Evolutionary conservation across 2,888 invertebrate species (phyloP), one percentile per base, ranked within the genome.

Genomic region (Therioaphis trifolii): DNA sequence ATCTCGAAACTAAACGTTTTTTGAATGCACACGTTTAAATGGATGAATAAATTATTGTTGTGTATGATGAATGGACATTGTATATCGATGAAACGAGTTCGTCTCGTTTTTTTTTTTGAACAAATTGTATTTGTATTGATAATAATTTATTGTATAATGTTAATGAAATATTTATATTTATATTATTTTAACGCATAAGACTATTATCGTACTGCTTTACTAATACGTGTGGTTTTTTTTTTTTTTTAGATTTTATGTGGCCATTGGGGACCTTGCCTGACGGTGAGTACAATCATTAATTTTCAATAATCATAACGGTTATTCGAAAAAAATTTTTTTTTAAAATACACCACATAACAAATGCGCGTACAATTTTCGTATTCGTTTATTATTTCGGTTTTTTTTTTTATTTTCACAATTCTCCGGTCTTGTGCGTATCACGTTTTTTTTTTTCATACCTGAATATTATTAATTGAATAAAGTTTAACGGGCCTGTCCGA

Each of bases 221-320:
- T 80, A 80, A 80, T 72, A 29, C 11, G 29, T 21, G 89, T 92
- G 85, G 91, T 92, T 71, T 71, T 71, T 68, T 71, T 86, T 86
- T 85, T 84, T 92, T 92, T 94, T 92, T 94, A 96, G 96, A 96
- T 95, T 96, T 96, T 94, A 96, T 96, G 96, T 96, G 96, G 96
- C 96, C 96, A 91, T 94, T 96, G 94, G 96, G 96, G 93, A 95
- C 96, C 92, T 94, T 96, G 92, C 96, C 96, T 91, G 96, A 96
- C 92, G 96, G 96, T 96, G 92, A 95, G 95, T 94, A 87, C 46
- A 21, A 66, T 79, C 63, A 52, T 76, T 77, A 72, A 72, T 75
- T 84, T 84, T 84, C 66, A 55, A 43, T 79, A 79, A 43, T 35
- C 3, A 35, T 35, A 35, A 35, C 7, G 7, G 7, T 35, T 5